Evolutionary conservation across 2,888 invertebrate species (phyloP), one percentile per base, ranked within the genome.

Genomic region (Bhutanitis thaidina): DNA sequence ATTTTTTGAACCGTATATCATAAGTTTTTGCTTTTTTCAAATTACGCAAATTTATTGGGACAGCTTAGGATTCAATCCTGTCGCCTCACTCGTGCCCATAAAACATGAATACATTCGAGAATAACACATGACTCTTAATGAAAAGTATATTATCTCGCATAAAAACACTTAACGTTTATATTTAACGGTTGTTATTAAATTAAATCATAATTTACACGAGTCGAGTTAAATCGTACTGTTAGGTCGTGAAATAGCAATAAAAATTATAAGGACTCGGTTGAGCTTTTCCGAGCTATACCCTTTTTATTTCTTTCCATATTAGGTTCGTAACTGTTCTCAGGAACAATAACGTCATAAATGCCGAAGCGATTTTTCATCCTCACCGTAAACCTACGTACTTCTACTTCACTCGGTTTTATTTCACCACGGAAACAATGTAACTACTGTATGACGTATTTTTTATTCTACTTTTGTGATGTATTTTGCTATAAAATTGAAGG

Each of bases 121-220:
- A 74, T 70, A 78, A 80, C 77, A 77, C 76, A 76, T 77, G 77
- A 79, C 71, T 81, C 75, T 73, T 81, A 84, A 86, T 84, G 79
- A 86, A 84, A 86, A 80, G 80, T 80, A 80, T 83, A 84, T 84
- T 84, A 85, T 82, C 78, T 74, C 75, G 61, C 84, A 81, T 87
- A 83, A 87, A 87, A 86, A 83, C 77, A 76, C 80, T 85, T 84
- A 78, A 83, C 71, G 77, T 71, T 72, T 78, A 74, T 83, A 82
- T 80, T 79, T 80, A 79, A 69, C 72, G 77, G 60, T 59, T 74
- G 80, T 82, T 86, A 84, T 87, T 84, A 85, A 86, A 86, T 86
- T 82, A 82, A 81, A 84, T 83, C 79, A 83, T 84, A 85, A 87
- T 85, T 84, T 86, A 85, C 81, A 81, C 83, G 77, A 79, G 74